phyloP scores from a whole-genome alignment of 92 coral and sea anemone genomes.

The Palythoa grandis region DNA sequence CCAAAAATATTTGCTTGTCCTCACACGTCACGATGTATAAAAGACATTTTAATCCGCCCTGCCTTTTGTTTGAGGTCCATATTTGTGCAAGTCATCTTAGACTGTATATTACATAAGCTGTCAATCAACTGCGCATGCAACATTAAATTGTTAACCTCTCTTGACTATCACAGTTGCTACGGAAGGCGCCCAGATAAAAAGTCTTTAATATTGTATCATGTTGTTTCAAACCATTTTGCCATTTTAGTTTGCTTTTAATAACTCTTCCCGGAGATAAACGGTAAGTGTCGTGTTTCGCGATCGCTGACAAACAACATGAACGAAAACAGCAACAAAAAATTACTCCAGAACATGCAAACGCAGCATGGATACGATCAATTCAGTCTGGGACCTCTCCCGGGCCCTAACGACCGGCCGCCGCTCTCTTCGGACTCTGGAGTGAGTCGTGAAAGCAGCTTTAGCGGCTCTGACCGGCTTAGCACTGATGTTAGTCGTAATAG shows the following conservation, averaged over 20 bases:
- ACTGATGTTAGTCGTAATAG: constrained; percentile 80
- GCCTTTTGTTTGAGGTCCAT: constrained; percentile 27
- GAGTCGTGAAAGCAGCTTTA: constrained; percentile 76
- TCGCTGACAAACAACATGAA: not conserved
- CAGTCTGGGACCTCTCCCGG: not conserved
- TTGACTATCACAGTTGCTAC: constrained; percentile 7
- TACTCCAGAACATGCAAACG: constrained; percentile 18
- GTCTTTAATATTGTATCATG: not conserved
- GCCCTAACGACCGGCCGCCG: not conserved
- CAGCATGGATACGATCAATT: constrained; percentile 2
- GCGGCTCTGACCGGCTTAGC: constrained; percentile 64
- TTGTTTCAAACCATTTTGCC: not conserved
- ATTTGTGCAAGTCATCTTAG: constrained; percentile 28
- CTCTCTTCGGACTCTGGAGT: constrained; percentile 43
- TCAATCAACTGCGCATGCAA: constrained; percentile 30
- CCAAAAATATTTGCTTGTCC: not conserved
- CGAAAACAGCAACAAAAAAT: constrained; percentile 5
- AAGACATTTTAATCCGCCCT: not conserved
- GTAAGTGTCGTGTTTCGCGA: not conserved
- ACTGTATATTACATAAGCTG: constrained; percentile 34
- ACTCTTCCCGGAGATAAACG: not conserved
- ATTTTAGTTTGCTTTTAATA: not conserved
- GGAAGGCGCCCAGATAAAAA: not conserved
- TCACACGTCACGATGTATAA: constrained; percentile 10
- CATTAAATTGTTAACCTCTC: constrained; percentile 1